These are phyloP conservation scores for Drosophila fuyamai DNA, from an alignment of 1,140 invertebrate species.

Conservation along the genomic window DNA sequence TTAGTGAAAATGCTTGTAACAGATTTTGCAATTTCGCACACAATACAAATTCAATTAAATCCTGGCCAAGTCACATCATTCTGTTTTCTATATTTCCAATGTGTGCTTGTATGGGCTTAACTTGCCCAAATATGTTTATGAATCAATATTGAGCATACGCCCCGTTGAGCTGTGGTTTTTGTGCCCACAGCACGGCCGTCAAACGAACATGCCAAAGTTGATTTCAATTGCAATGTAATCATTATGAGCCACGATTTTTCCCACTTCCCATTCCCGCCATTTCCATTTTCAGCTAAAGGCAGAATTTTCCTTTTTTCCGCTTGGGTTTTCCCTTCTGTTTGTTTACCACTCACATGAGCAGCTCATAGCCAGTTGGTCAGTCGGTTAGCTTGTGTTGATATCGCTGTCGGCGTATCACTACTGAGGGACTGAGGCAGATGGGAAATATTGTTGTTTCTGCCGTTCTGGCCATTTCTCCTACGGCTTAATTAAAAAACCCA, in stretches of 20 bases:
- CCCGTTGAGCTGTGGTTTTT: slow-evolving; percentile 36
- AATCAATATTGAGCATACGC: slow-evolving; percentile 45
- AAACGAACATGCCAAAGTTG: slow-evolving; percentile 35
- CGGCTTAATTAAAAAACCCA: slow-evolving; percentile 79
- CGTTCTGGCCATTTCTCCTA: slow-evolving; percentile 10
- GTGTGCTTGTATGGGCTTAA: slow-evolving; percentile 1
- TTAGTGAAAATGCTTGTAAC: slow-evolving; percentile 47
- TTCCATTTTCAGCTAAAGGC: slow-evolving; percentile 1
- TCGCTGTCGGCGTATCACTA: slow-evolving; percentile 46
- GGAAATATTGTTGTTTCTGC: slow-evolving; percentile 34
- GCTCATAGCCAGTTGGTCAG: slow-evolving; percentile 42
- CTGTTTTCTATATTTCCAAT: background rate
- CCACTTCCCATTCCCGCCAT: background rate
- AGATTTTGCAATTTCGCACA: slow-evolving; percentile 47
- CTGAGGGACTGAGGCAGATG: slow-evolving; percentile 29
- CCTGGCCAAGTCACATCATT: slow-evolving; percentile 25
- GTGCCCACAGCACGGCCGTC: slow-evolving; percentile 11
- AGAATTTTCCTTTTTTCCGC: slow-evolving; percentile 19
- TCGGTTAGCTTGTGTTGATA: slow-evolving; percentile 26
- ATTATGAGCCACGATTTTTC: slow-evolving; percentile 31
- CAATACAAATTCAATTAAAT: slow-evolving; percentile 57
- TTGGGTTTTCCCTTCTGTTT: slow-evolving; percentile 45
- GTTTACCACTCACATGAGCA: slow-evolving; percentile 35
- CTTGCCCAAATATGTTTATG: slow-evolving; percentile 43
- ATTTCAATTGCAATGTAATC: slow-evolving; percentile 41